Conservation (phyloP, 2,888 invertebrate genomes). For the Drosophila subquinaria region DNA sequence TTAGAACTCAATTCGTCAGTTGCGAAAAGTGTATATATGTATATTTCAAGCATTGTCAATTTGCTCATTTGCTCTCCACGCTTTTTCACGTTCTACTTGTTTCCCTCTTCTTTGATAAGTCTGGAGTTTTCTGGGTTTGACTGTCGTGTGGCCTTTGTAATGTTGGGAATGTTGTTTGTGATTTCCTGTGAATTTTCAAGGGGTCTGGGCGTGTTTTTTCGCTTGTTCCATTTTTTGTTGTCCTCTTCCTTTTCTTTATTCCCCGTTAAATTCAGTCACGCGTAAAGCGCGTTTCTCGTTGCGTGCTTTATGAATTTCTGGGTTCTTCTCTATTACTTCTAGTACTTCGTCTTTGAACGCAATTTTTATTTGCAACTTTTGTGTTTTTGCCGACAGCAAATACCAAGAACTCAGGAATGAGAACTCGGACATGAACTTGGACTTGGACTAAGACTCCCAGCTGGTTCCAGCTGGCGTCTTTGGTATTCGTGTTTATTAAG, state of each 20-base stretch:
- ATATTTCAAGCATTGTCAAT: conserved; percentile 29
- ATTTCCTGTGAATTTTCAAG: conserved; percentile 49
- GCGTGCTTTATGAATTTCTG: conserved; percentile 71
- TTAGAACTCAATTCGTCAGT: conserved; percentile 10
- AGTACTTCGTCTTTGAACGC: conserved; percentile 34
- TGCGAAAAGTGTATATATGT: conserved; percentile 18
- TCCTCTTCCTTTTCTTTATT: not conserved
- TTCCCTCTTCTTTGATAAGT: conserved; percentile 13
- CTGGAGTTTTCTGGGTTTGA: conserved; percentile 10
- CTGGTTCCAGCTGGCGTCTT: conserved; percentile 47
- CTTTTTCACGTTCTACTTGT: conserved; percentile 2
- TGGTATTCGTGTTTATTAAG: conserved; percentile 66
- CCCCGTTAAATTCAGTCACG: conserved; percentile 67
- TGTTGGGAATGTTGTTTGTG: conserved; percentile 73
- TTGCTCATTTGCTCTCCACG: conserved; percentile 22
- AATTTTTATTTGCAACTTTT: conserved; percentile 43
- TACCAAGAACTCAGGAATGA: conserved; percentile 6
- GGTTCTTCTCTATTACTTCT: conserved; percentile 42
- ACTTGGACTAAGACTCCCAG: conserved; percentile 21
- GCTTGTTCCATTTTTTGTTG: conserved; percentile 28
- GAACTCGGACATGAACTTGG: not conserved
- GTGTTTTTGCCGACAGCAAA: conserved; percentile 27
- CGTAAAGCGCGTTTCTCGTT: conserved; percentile 60
- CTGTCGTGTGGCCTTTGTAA: conserved; percentile 48
- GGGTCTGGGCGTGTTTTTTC: conserved; percentile 30